Base-by-base conservation (phyloP, 23 tunicate species). In the Ascidia mentula region DNA sequence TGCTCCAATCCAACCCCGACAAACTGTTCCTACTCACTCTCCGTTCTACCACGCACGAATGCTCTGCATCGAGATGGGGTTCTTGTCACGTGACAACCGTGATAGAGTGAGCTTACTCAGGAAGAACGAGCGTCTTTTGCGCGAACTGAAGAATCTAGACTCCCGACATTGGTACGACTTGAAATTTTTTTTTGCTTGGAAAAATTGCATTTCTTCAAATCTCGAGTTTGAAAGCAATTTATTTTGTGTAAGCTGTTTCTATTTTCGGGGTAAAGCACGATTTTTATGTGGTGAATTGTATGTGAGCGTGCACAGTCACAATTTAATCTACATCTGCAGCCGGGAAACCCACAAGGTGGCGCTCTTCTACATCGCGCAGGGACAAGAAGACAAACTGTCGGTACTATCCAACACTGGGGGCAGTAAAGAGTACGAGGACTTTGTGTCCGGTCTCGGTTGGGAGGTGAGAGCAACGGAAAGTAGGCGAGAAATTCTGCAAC, bases 341-440 rank as follows among this genome's bases (percentile, higher is more conserved):
- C 95, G 99, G 0, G 99, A 95, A 72, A 95, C 95, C 53, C 99
- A 95, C 95, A 95, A 95, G 78, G 90, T 95, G 45, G 99, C 99
- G 36, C 90, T 89, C 20, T 42, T 95, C 32, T 95, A 95, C 90
- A 85, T 95, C 45, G 95, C 85, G 0, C 65, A 72, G 15, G 99
- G 99, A 8, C 99, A 95, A 75, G 95, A 89, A 65, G 99, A 95
- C 72, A 95, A 95, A 45, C 69, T 77, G 38, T 89, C 99, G 20
- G 76, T 95, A 13, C 77, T 95, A 6, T 89, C 99, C 40, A 95
- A 95, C 84, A 89, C 90, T 61, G 91, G 82, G 17, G 99, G 95
- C 87, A 92, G 97, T 59, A 74, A 83, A 76, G 92, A 82, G 40
- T 92, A 88, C 69, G 97, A 92, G 45, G 86, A 79, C 32, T 92